phyloP scores from a whole-genome alignment of 2,888 invertebrate genomes.

The Stenoptilia bipunctidactyla region DNA sequence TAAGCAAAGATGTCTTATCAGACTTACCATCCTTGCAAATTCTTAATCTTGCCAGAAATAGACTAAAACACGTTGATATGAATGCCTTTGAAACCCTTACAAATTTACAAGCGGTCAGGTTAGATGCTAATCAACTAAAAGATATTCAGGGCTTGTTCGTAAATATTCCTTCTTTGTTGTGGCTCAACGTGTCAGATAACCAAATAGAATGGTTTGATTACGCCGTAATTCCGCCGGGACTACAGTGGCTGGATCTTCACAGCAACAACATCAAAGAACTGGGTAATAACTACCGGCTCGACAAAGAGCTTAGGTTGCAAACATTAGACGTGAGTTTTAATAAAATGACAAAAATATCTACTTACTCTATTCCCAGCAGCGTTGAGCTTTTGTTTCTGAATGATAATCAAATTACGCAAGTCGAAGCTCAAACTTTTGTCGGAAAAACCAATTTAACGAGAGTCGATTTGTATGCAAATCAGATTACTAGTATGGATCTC shows the following conservation, averaged over 20 bases:
- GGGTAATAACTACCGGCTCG: constrained; percentile 79
- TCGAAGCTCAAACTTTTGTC: constrained; percentile 91
- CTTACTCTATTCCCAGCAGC: constrained; percentile 84
- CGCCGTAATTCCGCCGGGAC: constrained; percentile 81
- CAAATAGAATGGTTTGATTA: constrained; percentile 91
- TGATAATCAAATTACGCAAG: constrained; percentile 87
- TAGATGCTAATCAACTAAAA: constrained; percentile 87
- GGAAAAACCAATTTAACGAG: constrained; percentile 90
- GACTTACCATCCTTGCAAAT: constrained; percentile 87
- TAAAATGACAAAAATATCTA: constrained; percentile 81
- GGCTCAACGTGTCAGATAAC: constrained; percentile 94
- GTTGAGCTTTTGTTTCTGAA: constrained; percentile 89
- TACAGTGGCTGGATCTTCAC: constrained; percentile 92
- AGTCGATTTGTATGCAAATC: constrained; percentile 93
- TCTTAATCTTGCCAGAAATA: constrained; percentile 89
- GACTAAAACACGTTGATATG: constrained; percentile 81
- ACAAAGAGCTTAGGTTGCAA: constrained; percentile 80
- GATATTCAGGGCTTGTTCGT: constrained; percentile 88
- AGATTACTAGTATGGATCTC: constrained; percentile 90
- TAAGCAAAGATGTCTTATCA: constrained; percentile 83
- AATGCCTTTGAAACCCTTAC: constrained; percentile 85
- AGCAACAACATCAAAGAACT: constrained; percentile 86
- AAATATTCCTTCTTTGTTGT: constrained; percentile 85
- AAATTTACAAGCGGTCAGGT: constrained; percentile 85
- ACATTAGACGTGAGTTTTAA: constrained; percentile 94